A percentile compares a stretch with the other conserved stretches of the same genome.
Evolutionary conservation across 2,888 invertebrate genomes (phyloP).

Genomic region (Crematogaster levior): DNA sequence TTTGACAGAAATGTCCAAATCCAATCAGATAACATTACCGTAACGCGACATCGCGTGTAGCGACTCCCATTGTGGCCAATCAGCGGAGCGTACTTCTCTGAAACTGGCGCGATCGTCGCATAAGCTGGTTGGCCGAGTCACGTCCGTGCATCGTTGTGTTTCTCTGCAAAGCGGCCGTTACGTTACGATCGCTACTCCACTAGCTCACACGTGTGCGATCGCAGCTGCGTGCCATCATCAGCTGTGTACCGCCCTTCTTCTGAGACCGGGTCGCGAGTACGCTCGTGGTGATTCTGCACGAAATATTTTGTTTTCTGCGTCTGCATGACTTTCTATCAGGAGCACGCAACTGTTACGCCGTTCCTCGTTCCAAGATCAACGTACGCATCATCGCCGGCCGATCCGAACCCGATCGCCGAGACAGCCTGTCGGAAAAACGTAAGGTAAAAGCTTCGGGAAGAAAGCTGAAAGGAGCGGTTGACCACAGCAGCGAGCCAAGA

Average conservation of each 20-base stretch:
- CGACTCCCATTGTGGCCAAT: no score
- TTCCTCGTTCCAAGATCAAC: not conserved
- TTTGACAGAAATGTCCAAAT: no score
- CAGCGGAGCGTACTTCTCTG: no score
- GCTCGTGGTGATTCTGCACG: conserved; percentile 9
- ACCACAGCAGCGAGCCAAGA: conserved; percentile 85
- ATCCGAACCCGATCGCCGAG: not conserved
- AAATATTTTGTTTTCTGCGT: not conserved
- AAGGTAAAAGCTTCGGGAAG: not conserved
- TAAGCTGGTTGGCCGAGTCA: no score
- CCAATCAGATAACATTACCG: no score
- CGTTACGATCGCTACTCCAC: not conserved
- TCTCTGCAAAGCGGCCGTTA: not conserved
- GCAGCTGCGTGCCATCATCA: not conserved
- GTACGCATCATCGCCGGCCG: not conserved
- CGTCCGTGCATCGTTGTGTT: no score
- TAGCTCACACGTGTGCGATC: conserved; percentile 7
- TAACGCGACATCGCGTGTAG: no score
- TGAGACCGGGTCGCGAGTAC: not conserved
- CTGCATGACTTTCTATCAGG: conserved; percentile 23
- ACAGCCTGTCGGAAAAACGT: not conserved
- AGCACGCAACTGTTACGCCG: not conserved
- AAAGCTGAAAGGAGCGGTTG: conserved; percentile 86
- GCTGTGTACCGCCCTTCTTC: conserved; percentile 10
- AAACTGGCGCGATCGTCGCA: no score